phyloP scores from a whole-genome alignment of 2,888 invertebrate genomes.

The Euplagia quadripunctaria region DNA sequence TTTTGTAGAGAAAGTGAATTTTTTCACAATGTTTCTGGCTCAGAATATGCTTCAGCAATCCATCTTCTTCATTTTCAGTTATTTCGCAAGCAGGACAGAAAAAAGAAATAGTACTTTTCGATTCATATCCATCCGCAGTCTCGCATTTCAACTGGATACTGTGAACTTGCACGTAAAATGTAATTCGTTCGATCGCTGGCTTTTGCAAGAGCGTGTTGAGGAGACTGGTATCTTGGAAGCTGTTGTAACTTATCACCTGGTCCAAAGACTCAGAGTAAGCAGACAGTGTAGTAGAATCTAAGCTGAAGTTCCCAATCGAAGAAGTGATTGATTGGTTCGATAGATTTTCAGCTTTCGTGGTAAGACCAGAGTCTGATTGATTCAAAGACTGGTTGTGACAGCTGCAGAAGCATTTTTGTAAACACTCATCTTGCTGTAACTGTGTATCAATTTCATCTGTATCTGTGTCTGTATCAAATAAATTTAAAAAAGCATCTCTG shows the following conservation, averaged over 20 bases:
- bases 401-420: conserved; percentile 60
- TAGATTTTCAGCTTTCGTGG: conserved; percentile 63
- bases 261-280: conserved; percentile 81
- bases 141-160: conserved; percentile 75
- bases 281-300: conserved; percentile 76
- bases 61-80: conserved; percentile 71
- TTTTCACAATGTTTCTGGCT: conserved; percentile 77
- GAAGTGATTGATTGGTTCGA: conserved; percentile 74
- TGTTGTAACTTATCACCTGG: conserved; percentile 76
- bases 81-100: conserved; percentile 73
- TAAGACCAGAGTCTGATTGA: conserved; percentile 69
- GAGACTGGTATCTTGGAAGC: conserved; percentile 76
- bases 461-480: conserved; percentile 62
- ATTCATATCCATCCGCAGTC: conserved; percentile 55
- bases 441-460: conserved; percentile 41
- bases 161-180: conserved; percentile 81
- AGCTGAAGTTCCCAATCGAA: conserved; percentile 79
- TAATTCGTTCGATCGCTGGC: conserved; percentile 78
- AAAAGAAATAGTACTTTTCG: conserved; percentile 67
- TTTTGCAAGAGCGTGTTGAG: conserved; percentile 72
- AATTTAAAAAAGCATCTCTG: conserved; percentile 72
- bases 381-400: conserved; percentile 61
- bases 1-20: conserved; percentile 81
- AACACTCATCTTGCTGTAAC: conserved; percentile 28
- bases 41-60: conserved; percentile 73